These are phyloP conservation scores for Henicopernis longicauda DNA, from an alignment of 2,113 vertebrate species.

Conservation along the genomic window DNA sequence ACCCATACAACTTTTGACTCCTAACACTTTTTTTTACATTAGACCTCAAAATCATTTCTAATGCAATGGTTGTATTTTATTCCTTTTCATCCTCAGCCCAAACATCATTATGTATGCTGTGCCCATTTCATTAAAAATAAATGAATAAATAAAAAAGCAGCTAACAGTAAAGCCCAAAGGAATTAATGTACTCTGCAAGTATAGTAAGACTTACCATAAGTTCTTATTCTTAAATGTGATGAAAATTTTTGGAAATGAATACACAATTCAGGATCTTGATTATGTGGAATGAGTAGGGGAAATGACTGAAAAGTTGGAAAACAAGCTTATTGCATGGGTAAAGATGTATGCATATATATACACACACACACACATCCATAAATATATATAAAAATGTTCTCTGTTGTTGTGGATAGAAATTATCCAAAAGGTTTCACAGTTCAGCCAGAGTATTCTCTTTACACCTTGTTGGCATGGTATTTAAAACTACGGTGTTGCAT, in stretches of 20 bases:
- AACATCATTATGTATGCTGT: not conserved
- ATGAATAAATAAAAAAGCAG: not conserved
- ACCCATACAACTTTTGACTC: not conserved
- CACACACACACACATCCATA: rapidly evolving
- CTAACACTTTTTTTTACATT: not conserved
- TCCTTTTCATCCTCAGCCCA: not conserved
- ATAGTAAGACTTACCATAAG: not conserved
- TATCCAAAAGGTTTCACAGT: not conserved
- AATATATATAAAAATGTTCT: not conserved
- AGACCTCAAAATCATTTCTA: not conserved
- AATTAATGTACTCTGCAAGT: not conserved
- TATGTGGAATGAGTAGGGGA: not conserved
- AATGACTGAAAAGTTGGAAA: not conserved
- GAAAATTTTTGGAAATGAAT: not conserved
- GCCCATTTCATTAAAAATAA: not conserved
- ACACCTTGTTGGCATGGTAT: not conserved
- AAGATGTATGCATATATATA: not conserved
- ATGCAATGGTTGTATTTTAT: not conserved
- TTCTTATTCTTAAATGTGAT: not conserved
- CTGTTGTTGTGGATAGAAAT: not conserved
- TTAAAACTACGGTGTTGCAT: not conserved
- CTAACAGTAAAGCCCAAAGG: not conserved
- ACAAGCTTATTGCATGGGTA: not conserved
- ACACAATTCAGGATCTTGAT: not conserved
- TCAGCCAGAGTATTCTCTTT: not conserved